A percentile compares a stretch with the other conserved stretches of the same genome.
Conservation (phyloP, 2,888 invertebrate genomes). For the Lycophotia porphyrea region DNA sequence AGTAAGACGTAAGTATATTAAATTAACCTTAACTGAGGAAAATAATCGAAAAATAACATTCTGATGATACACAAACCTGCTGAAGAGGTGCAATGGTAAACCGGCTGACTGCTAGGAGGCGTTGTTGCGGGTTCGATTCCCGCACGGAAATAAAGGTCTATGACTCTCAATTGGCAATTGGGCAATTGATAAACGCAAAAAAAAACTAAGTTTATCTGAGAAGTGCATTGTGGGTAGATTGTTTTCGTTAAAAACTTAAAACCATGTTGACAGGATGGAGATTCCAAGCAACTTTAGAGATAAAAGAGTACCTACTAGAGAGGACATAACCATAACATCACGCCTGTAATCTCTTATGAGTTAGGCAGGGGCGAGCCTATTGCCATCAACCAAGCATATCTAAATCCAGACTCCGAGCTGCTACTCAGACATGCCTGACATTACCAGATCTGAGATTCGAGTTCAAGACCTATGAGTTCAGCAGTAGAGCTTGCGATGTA, state of each 20-base stretch:
- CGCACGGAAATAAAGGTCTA: no score
- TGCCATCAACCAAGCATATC: not conserved
- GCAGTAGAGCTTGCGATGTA: not conserved
- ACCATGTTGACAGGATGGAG: no score
- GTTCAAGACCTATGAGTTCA: not conserved
- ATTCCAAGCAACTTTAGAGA: not conserved
- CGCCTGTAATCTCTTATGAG: not conserved
- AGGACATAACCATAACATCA: not conserved
- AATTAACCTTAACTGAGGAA: not conserved
- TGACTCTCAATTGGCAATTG: no score
- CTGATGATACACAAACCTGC: not conserved
- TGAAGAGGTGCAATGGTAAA: not conserved
- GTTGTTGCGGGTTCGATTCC: constrained; percentile 20
- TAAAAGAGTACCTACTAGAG: not conserved
- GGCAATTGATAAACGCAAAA: no score
- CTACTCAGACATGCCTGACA: not conserved
- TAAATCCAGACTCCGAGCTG: not conserved
- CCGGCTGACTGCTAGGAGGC: not conserved
- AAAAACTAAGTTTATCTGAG: no score
- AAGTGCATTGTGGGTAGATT: no score
- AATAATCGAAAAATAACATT: not conserved
- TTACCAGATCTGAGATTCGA: not conserved
- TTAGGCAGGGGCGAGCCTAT: not conserved
- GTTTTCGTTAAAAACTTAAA: no score
- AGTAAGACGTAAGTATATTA: not conserved